A percentile compares a stretch with the other conserved stretches of the same genome.
Conservation (phyloP, 2,888 invertebrate genomes). For the Apamea anceps region DNA sequence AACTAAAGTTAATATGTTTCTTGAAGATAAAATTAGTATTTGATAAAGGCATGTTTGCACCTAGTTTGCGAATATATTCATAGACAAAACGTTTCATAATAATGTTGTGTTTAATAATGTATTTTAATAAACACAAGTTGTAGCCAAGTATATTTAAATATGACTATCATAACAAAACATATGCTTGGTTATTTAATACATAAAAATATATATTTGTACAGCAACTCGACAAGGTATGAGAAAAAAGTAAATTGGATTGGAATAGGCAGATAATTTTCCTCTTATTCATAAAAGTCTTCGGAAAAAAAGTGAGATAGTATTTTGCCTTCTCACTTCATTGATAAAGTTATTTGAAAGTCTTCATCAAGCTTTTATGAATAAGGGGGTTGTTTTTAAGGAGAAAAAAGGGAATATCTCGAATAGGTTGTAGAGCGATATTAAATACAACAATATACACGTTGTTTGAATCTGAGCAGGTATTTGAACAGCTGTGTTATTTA, state of each 20-base stretch:
- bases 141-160: neutral
- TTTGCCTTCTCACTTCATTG: neutral
- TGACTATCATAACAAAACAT: neutral
- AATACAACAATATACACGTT: conserved; percentile 17
- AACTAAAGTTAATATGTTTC: conserved; percentile 1
- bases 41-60: conserved; percentile 19
- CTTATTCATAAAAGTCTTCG: conserved; percentile 11
- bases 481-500: conserved; percentile 7
- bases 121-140: conserved; percentile 7
- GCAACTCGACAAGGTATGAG: conserved; percentile 1
- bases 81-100: neutral
- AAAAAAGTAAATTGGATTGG: neutral
- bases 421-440: conserved; percentile 32
- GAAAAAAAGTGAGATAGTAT: neutral
- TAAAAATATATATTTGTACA: conserved; percentile 18
- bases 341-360: neutral
- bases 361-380: conserved; percentile 21
- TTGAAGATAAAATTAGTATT: conserved; percentile 1
- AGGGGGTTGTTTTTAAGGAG: conserved; percentile 4
- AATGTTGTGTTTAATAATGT: neutral
- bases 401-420: conserved; percentile 26
- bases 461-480: conserved; percentile 19
- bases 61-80: conserved; percentile 11
- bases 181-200: conserved; percentile 1
- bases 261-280: neutral